A percentile compares a stretch with the other conserved stretches of the same genome.
Conservation (phyloP, 2,888 invertebrate species). For the Caprella mutica region DNA sequence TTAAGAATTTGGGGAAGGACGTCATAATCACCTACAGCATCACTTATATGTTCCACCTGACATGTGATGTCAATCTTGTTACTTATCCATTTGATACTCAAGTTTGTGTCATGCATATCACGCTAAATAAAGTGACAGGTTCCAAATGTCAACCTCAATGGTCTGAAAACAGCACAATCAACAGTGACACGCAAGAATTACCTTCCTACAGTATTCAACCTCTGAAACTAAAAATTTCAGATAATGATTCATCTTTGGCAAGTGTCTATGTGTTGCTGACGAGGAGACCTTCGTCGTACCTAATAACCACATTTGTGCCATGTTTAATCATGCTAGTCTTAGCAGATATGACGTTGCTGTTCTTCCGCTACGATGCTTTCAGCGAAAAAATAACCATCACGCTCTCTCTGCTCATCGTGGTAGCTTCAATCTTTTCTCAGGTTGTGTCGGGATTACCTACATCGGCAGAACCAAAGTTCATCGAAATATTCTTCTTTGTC, state of each 20-base stretch:
- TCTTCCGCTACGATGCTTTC: conserved; percentile 18
- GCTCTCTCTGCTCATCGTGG: conserved; percentile 21
- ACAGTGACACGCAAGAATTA: conserved; percentile 1
- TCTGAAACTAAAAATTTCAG: conserved; percentile 5
- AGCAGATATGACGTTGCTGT: conserved; percentile 14
- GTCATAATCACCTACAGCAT: conserved; percentile 4
- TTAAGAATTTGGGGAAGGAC: conserved; percentile 1
- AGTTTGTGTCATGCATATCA: conserved; percentile 5
- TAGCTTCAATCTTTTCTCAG: conserved; percentile 27
- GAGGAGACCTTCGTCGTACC: conserved; percentile 12
- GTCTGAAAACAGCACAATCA: background rate
- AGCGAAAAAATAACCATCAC: conserved; percentile 21
- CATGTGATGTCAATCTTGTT: conserved; percentile 11
- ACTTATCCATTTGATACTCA: conserved; percentile 16
- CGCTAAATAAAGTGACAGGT: background rate
- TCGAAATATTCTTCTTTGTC: conserved; percentile 24
- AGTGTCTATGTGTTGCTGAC: conserved; percentile 10
- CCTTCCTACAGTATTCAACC: conserved; percentile 4
- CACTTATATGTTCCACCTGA: conserved; percentile 13
- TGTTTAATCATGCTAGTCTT: conserved; percentile 18
- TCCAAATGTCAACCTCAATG: conserved; percentile 10
- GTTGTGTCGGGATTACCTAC: conserved; percentile 16
- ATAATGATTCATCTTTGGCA: too few species aligned
- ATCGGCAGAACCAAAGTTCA: conserved; percentile 14
- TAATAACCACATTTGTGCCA: conserved; percentile 21